These are phyloP conservation scores for Passer domesticus DNA, from an alignment of 2,113 vertebrate genomes.

Conservation along the genomic window DNA sequence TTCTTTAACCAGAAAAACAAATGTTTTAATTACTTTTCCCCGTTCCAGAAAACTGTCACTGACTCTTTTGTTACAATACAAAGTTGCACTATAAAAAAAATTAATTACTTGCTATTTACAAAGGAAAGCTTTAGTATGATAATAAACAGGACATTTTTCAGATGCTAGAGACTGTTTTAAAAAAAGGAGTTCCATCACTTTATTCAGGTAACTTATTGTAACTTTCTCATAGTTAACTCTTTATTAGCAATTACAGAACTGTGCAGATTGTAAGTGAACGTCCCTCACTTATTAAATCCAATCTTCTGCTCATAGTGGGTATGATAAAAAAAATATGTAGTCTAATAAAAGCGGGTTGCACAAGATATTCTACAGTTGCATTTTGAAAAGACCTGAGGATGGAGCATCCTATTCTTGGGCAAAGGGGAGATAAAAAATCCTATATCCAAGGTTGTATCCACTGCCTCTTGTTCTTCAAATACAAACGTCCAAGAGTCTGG, in stretches of 20 bases:
- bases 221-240: not conserved
- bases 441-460: not conserved
- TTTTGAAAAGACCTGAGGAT: not conserved
- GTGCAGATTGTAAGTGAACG: not conserved
- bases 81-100: not conserved
- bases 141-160: not conserved
- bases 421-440: not conserved
- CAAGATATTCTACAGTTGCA: not conserved
- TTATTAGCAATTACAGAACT: not conserved
- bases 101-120: not conserved
- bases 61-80: not conserved
- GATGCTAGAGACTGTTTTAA: not conserved
- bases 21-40: not conserved
- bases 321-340: not conserved
- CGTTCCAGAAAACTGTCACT: not conserved
- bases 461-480: not conserved
- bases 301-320: not conserved
- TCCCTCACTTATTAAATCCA: not conserved
- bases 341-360: not conserved
- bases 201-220: not conserved
- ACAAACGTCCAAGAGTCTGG: not conserved
- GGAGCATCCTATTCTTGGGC: not conserved
- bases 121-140: not conserved
- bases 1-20: slow-evolving; percentile 1
- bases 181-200: not conserved